Evolutionary conservation across 2,888 invertebrate species (phyloP), one percentile per base, ranked within the genome.

Genomic region (Euzetes globulus): DNA sequence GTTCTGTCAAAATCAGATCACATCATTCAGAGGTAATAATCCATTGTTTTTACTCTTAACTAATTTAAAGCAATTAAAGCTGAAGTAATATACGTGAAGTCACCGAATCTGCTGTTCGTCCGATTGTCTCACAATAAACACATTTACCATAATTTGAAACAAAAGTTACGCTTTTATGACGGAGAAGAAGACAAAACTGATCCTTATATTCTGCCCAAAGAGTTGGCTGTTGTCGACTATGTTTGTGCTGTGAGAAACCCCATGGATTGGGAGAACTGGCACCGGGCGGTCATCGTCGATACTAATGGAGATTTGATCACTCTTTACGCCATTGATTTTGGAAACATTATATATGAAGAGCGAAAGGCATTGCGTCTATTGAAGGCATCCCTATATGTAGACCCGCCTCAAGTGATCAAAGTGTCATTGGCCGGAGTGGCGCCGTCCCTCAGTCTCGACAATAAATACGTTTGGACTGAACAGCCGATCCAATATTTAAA

Each of bases 261-360:
- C 29, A 7, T 37, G 37, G 65, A 65, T 65, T 65, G 65, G 65
- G 33, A 37, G 7, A 37, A 37, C 29, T 65, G 65, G 65, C 65
- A 65, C 37, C 33, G 65, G 37, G 65, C 37, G 33, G 37, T 65
- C 33, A 37, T 65, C 37, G 13, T 11, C 5, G 17, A 37, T 17
- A n/a, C 19, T 9, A n/a, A 33, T 9, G 37, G 15, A 6, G n/a
- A 33, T n/a, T 7, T 1, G 13, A 19, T 37, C 19, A 65, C 37
- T 15, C n/a, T 65, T 4, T 65, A 17, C n/a, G 65, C 65, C n/a
- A 65, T 65, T 65, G 65, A 65, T 65, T 65, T 65, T 33, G 65
- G 65, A 13, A 65, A 65, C n/a, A n/a, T 9, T 65, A 37, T 65
- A n/a, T 4, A 5, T n/a, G 37, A 65, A 65, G 17, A 37, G 1